Base-by-base conservation (phyloP, 2,113 vertebrate genomes). In the Quiscalus mexicanus region DNA sequence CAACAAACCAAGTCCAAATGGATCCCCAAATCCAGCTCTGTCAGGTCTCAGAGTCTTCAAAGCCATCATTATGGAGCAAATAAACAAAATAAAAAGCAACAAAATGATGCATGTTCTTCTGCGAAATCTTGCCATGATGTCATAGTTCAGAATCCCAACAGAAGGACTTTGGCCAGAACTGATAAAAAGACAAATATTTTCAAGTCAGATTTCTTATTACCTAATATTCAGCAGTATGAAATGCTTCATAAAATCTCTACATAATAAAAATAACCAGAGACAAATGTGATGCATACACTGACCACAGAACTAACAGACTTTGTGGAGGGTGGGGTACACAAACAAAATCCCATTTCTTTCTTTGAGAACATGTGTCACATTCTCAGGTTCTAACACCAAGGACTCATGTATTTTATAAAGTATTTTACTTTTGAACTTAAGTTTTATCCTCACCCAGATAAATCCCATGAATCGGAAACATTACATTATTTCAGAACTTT, bases 91-190 rank as follows among this genome's bases (percentile, higher is more conserved):
- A 95, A 99, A 97, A 83, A 98, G 98, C 30, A 98, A 95, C 62
- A 99, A 97, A 81, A 98, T 94, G 95, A 99, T 96, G 96, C 98
- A 99, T 28, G 98, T 98, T 97, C 98, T 99, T 94, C 98, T 98
- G 87, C 98, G 99, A 96, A 99, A 98, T 97, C 99, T 99, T 96
- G 98, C 99, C 99, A 99, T 99, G 96, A 97, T 98, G 98, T 97
- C 98, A 98, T 98, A 90, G 93, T 98, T 98, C 96, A 97, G 97
- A 95, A 74, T 97, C 91, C 93, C 82, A 95, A 94, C 28, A 74
- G 82, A 75, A 84, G 93, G 65, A 89, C 64, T 92, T 97, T 47
- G 90, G 76, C 96, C 20, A 79, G 62, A 98, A 97, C 96, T 96
- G 91, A 97, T 94, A 69, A 92, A 97, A 96, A 97, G 49, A 96